phyloP scores from a whole-genome alignment of 1,140 invertebrate species.

The Pseudomyrmex dendroicus region DNA sequence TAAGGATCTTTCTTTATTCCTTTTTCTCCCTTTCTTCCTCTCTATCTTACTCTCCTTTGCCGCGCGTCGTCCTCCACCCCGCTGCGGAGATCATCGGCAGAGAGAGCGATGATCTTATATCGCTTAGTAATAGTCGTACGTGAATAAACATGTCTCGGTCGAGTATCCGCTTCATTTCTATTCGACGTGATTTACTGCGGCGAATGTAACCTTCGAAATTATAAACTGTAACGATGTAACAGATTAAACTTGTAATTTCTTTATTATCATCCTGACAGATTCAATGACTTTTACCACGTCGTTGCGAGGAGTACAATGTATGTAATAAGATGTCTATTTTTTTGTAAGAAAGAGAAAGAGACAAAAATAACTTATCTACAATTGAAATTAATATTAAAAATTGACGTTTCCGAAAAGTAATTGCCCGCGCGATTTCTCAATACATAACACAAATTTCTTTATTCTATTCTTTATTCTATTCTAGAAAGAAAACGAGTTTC shows the following conservation, averaged over 20 bases:
- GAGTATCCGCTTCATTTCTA: constrained; percentile 32
- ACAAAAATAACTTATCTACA: too few relatives aligned
- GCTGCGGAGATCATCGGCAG: constrained; percentile 10
- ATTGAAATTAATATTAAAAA: neutral
- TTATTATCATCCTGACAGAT: too few relatives aligned
- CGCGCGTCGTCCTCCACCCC: constrained; percentile 8
- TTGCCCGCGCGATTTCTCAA: neutral
- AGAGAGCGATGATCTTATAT: neutral
- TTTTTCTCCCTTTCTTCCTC: constrained; percentile 29
- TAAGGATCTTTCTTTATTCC: constrained; percentile 26
- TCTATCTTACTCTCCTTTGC: constrained; percentile 23
- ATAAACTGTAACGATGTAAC: constrained; percentile 2
- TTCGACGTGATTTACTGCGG: constrained; percentile 13
- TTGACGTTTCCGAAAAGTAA: neutral
- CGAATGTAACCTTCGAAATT: neutral
- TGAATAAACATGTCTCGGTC: constrained; percentile 44
- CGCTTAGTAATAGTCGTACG: constrained; percentile 36
- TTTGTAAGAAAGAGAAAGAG: too few relatives aligned
- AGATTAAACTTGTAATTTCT: neutral
- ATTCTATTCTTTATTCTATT: constrained; percentile 4
- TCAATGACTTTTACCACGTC: neutral
- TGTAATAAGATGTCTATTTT: neutral
- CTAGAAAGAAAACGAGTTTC: neutral
- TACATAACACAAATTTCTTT: constrained; percentile 4
- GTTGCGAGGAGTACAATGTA: neutral